phyloP scores from a whole-genome alignment of 1,140 invertebrate species.

The Helicoverpa zea region DNA sequence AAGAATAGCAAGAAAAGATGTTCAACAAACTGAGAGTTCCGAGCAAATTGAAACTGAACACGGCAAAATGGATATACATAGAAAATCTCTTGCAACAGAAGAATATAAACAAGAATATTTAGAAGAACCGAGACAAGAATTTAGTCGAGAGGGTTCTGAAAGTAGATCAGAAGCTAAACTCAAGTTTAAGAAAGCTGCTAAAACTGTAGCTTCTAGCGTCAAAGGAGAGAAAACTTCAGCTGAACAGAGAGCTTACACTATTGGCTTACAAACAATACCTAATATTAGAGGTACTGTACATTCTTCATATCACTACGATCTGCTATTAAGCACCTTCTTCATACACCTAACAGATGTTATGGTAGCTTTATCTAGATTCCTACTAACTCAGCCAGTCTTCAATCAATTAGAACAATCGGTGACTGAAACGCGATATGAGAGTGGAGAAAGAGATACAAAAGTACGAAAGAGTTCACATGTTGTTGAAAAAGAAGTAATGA shows the following conservation, averaged over 20 bases:
- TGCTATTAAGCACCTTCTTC: conserved; percentile 80
- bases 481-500: background rate
- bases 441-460: background rate
- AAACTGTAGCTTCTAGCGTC: conserved; percentile 39
- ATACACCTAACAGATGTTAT: conserved; percentile 82
- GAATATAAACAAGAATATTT: background rate
- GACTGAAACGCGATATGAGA: conserved; percentile 1
- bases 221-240: conserved; percentile 53
- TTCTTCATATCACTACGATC: conserved; percentile 66
- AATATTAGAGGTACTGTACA: conserved; percentile 66
- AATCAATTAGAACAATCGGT: background rate
- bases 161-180: conserved; percentile 12
- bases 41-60: background rate
- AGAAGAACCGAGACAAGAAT: background rate
- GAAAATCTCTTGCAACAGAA: background rate
- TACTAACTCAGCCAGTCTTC: conserved; percentile 63
- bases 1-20: background rate
- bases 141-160: conserved; percentile 10
- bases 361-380: conserved; percentile 75
- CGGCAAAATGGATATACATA: background rate
- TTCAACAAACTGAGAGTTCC: conserved; percentile 8
- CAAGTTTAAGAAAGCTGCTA: conserved; percentile 1
- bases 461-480: conserved; percentile 12
- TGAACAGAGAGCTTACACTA: conserved; percentile 65
- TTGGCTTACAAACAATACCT: conserved; percentile 76